phyloP scores from a whole-genome alignment of 1,140 invertebrate genomes.

The Bombus pascuorum region DNA sequence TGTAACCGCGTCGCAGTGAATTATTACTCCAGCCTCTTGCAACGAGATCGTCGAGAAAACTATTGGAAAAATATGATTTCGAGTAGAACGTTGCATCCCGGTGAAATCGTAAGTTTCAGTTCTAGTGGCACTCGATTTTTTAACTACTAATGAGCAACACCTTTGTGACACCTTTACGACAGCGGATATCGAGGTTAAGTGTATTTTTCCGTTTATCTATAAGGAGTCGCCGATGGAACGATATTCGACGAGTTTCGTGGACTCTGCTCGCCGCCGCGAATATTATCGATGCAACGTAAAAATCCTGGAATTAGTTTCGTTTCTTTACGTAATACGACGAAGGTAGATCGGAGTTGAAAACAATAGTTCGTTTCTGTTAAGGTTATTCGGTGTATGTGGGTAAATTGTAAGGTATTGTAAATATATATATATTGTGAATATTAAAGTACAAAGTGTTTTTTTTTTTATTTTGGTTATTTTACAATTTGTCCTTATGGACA shows the following conservation, averaged over 20 bases:
- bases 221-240: background rate
- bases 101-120: background rate
- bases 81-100: background rate
- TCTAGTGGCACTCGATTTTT: background rate
- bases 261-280: background rate
- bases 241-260: background rate
- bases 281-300: background rate
- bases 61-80: background rate
- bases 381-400: too few species aligned
- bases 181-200: background rate
- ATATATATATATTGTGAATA: too few species aligned
- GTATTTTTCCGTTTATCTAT: background rate
- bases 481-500: too few species aligned
- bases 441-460: too few species aligned
- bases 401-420: too few species aligned
- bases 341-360: background rate
- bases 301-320: background rate
- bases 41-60: too few species aligned
- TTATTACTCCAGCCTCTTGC: background rate
- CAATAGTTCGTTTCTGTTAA: too few species aligned
- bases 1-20: slow-evolving; percentile 15
- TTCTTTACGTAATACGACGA: background rate
- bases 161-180: background rate
- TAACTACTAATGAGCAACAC: slow-evolving; percentile 6
- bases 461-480: too few species aligned